phyloP scores from a whole-genome alignment of 2,113 vertebrate species.

The Microtus ochrogaster region DNA sequence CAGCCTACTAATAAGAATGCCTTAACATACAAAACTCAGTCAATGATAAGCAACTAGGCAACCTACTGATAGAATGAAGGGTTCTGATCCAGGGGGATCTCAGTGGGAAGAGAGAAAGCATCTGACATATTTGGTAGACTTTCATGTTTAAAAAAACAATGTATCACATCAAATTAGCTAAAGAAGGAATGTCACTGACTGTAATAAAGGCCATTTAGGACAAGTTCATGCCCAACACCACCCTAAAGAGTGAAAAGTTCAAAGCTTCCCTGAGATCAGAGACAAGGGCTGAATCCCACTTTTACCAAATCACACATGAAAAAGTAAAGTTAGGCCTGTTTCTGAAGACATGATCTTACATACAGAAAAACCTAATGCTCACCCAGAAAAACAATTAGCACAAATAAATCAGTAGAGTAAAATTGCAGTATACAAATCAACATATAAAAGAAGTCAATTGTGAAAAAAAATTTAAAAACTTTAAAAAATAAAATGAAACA shows the following conservation, averaged over 20 bases:
- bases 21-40: too few species aligned
- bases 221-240: neutral
- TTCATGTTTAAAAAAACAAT: neutral
- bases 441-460: neutral
- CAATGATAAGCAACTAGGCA: neutral
- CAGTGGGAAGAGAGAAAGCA: neutral
- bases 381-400: neutral
- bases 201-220: neutral
- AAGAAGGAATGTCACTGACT: neutral
- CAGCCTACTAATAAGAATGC: too few species aligned
- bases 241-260: neutral
- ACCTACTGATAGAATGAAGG: neutral
- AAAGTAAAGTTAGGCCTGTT: neutral
- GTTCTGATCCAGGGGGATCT: neutral
- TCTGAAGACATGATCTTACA: neutral
- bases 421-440: neutral
- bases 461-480: neutral
- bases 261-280: neutral
- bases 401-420: neutral
- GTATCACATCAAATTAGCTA: neutral
- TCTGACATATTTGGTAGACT: neutral
- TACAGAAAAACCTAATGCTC: neutral
- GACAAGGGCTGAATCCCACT: neutral
- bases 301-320: neutral
- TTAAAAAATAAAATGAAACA: too few species aligned